Evolutionary conservation across 2,113 vertebrate species (phyloP), one percentile per base, ranked within the genome.

Genomic region (Pteronura brasiliensis): DNA sequence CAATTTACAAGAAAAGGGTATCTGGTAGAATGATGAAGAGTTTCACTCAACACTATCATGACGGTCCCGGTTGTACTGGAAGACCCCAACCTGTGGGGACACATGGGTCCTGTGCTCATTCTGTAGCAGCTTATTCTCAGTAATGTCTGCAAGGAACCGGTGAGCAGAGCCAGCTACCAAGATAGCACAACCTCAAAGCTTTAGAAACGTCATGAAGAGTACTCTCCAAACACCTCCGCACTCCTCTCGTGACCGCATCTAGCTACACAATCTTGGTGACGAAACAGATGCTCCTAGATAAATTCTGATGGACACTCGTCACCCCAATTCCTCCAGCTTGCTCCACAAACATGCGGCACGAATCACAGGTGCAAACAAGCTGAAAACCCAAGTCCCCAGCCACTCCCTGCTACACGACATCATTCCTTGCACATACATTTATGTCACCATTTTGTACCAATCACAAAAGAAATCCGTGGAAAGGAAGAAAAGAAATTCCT

Each of bases 1-100:
- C 88, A 97, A 98, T 98, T 94, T 93, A 96, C 89, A 85, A 98
- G 92, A 97, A 94, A 96, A 96, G 49, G 96, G 80, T 84, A 94
- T 94, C 96, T 86, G 97, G 96, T 93, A 71, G 14, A 95, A 44
- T 96, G 92, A 98, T 98, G 97, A 98, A 98, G 98, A 97, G 71
- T 90, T 96, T 94, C 91, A 97, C 95, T 98, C 96, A 93, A 97
- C 87, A 97, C 87, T 89, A 80, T 93, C 92, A 97, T 96, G 95
- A 96, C 90, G 97, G 98, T 98, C 97, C 83, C 72, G 97, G 95
- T 80, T 94, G 96, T 96, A 96, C 95, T 96, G 95, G 74, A 98
- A 98, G 97, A 96, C 95, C 90, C 85, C 86, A 97, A 91, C 67
- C 95, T 97, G 57, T 76, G 85, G 39, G 95, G 97, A 98, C 97